Base-by-base conservation (phyloP, 1,140 invertebrate species). In the Ostrea edulis region DNA sequence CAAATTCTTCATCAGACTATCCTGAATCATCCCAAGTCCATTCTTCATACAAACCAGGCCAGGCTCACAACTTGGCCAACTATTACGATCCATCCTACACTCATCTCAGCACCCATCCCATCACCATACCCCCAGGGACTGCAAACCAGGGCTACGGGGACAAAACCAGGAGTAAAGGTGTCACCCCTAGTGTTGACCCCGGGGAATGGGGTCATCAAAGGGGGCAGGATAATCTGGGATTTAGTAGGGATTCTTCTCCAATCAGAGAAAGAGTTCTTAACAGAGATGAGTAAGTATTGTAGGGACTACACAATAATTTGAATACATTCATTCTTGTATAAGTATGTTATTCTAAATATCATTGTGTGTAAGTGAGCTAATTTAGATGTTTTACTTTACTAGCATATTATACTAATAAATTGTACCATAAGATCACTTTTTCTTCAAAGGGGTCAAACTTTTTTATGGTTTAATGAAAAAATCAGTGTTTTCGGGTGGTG, bases 181-280 rank as follows among this genome's bases (percentile, higher is more conserved):
- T 68, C 11, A 53, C 68, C 44, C 83, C 35, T 29, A 58, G 25
- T 62, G 52, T 71, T 53, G 35, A 55, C 9, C 52, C 88, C 35
- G 85, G 65, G 29, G 44, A 35, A 82, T 22, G 35, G 25, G 17
- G 44, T 1, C 85, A 52, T 51, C 51, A 52, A 8, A 86, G 86
- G 2, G 86, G 88, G 25, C 83, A 82, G n/a, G 88, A 89, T 44
- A 91, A 88, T 68, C 86, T 55, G 17, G 88, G 54, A 71, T 91
- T 82, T 77, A 82, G 62, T 22, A 71, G 65, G 11, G 90, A 91
- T 5, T 54, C 86, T 25, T 82, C 55, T 25, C 55, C 58, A 54
- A 25, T 54, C 62, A 85, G 51, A 51, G 62, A 84, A 20, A 53
- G 65, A 44, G 68, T 35, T 55, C 29, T 53, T 8, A 29, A 20